These are phyloP conservation scores for Drosophila ercepeae DNA, from an alignment of 1,140 invertebrate genomes.

Conservation along the genomic window DNA sequence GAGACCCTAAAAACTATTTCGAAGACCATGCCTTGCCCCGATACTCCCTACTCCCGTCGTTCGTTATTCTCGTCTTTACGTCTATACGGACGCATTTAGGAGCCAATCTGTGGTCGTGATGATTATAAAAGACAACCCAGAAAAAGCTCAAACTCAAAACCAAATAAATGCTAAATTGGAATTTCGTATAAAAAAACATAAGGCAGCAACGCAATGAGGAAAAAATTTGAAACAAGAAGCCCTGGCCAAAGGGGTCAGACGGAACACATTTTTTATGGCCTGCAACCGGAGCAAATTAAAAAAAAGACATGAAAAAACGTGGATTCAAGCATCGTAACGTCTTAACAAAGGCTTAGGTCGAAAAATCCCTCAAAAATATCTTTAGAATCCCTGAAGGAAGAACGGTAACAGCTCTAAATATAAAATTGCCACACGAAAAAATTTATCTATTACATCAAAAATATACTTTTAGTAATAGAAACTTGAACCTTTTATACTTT, in stretches of 20 bases:
- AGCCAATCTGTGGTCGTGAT: constrained; percentile 74
- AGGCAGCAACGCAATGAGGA: background rate
- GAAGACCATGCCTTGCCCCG: constrained; percentile 42
- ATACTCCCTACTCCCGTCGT: constrained; percentile 21
- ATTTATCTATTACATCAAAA: too few species aligned
- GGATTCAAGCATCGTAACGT: constrained; percentile 2
- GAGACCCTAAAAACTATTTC: constrained; percentile 51
- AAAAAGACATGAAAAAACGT: constrained; percentile 15
- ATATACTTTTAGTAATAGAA: too few species aligned
- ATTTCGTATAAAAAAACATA: constrained; percentile 62
- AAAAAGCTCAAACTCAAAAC: constrained; percentile 28
- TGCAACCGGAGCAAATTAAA: constrained; percentile 56
- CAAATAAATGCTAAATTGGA: constrained; percentile 69
- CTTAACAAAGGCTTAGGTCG: too few species aligned
- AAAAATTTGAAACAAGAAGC: constrained; percentile 40
- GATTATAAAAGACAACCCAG: constrained; percentile 65
- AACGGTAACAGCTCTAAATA: constrained; percentile 53
- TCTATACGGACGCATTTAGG: constrained; percentile 53
- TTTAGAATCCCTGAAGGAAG: background rate
- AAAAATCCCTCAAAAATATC: too few species aligned
- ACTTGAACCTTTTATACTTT: background rate
- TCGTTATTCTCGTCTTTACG: constrained; percentile 4
- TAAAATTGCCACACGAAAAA: too few species aligned
- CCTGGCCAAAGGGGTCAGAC: constrained; percentile 30
- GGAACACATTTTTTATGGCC: constrained; percentile 49